Percentiles rank a stretch among this genome's conserved stretches.
These are phyloP conservation scores for Alaudala cheleensis DNA, from an alignment of 2,113 vertebrate genomes.

Conservation along the genomic window DNA sequence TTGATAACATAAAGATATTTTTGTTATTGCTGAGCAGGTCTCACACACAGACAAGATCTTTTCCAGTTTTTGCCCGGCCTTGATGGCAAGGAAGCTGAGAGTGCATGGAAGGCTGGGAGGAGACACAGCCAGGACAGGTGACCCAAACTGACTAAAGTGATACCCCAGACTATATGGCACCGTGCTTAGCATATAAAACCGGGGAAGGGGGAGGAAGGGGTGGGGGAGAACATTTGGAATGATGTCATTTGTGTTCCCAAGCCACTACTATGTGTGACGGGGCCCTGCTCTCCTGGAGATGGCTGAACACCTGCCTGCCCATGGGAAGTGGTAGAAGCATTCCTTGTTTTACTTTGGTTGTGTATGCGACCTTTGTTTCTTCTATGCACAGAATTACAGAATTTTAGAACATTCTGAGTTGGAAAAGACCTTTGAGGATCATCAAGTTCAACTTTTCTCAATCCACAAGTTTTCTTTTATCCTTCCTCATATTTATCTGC, in stretches of 20 bases:
- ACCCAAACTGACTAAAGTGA: too few relatives aligned
- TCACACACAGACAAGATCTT: neutral
- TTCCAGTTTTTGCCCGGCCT: neutral
- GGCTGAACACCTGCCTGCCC: neutral
- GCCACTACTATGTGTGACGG: too few relatives aligned
- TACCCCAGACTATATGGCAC: neutral
- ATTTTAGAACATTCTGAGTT: neutral
- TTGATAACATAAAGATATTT: neutral
- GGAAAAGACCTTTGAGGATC: neutral
- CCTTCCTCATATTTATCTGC: neutral
- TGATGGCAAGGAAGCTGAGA: accelerated
- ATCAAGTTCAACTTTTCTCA: neutral
- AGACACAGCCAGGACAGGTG: neutral
- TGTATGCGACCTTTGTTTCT: neutral
- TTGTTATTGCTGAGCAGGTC: neutral
- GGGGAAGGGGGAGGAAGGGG: neutral
- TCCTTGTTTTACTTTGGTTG: neutral
- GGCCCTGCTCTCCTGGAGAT: too few relatives aligned
- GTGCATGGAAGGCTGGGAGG: neutral
- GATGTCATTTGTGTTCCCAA: neutral
- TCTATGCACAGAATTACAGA: neutral
- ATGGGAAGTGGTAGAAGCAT: neutral
- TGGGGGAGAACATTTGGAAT: accelerated
- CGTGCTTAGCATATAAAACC: neutral
- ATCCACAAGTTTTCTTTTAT: neutral